Conservation (phyloP, 1,140 invertebrate genomes). For the Chlorops oryzae region DNA sequence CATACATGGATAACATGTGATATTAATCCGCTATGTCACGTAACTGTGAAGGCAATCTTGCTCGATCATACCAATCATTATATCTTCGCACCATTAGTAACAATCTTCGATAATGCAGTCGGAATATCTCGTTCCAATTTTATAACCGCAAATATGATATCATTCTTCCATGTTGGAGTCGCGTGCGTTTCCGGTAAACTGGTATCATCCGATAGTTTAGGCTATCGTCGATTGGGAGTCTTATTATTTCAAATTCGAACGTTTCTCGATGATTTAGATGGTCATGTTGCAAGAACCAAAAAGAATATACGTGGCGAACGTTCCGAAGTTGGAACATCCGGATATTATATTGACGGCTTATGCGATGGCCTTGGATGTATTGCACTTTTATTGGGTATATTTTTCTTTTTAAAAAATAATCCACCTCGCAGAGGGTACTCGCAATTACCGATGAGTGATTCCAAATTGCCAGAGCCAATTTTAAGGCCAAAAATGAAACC, state of each 20-base stretch:
- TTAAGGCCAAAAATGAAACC: conserved; percentile 61
- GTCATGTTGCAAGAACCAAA: conserved; percentile 65
- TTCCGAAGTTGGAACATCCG: conserved; percentile 63
- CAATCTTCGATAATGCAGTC: conserved; percentile 57
- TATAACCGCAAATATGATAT: conserved; percentile 73
- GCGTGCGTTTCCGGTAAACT: conserved; percentile 64
- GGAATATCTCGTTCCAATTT: conserved; percentile 57
- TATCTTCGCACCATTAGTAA: conserved; percentile 64
- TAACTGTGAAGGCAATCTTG: conserved; percentile 69
- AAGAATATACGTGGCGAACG: conserved; percentile 63
- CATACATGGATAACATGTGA: conserved; percentile 59
- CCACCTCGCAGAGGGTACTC: conserved; percentile 61
- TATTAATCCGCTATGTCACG: conserved; percentile 64
- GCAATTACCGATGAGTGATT: conserved; percentile 54
- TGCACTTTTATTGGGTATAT: conserved; percentile 60
- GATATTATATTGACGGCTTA: conserved; percentile 68
- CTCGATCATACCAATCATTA: conserved; percentile 72
- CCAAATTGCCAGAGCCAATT: conserved; percentile 49
- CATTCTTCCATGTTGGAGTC: conserved; percentile 65
- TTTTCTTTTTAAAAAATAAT: conserved; percentile 61
- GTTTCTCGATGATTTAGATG: conserved; percentile 73
- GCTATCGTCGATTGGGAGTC: conserved; percentile 61
- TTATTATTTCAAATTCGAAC: conserved; percentile 68
- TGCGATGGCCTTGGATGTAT: conserved; percentile 68
- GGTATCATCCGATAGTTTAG: conserved; percentile 61